phyloP scores from a whole-genome alignment of 2,113 vertebrate species.

The Falcunculus frontatus region DNA sequence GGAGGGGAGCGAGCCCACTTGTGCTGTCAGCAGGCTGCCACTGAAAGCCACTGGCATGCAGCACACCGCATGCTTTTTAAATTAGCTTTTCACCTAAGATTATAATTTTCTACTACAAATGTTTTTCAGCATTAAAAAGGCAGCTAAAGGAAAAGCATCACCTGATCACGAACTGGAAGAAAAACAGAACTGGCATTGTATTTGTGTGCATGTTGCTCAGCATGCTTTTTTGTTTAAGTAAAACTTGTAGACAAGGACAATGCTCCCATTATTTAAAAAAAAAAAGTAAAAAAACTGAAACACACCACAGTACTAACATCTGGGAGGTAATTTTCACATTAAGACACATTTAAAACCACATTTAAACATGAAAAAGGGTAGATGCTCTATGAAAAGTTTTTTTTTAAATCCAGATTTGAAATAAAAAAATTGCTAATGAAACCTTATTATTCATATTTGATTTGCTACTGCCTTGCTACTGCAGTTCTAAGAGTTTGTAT shows the following conservation, averaged over 20 bases:
- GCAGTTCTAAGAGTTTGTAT: background rate
- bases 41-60: background rate
- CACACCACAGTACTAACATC: background rate
- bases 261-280: background rate
- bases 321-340: background rate
- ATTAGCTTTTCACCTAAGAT: background rate
- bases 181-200: background rate
- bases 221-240: background rate
- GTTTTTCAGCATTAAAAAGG: background rate
- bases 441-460: background rate
- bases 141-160: background rate
- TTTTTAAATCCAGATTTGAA: background rate
- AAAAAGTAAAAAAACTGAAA: background rate
- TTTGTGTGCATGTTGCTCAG: background rate
- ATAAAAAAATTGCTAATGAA: background rate
- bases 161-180: background rate
- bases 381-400: background rate
- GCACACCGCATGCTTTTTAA: accelerated
- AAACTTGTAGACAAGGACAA: background rate
- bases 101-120: background rate
- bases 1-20: background rate
- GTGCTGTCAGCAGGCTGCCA: background rate
- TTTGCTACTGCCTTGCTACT: background rate
- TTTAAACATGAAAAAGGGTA: background rate
- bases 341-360: background rate